phyloP scores from a whole-genome alignment of 2,797 vertebrate species.

The Chloroceryle amazona region DNA sequence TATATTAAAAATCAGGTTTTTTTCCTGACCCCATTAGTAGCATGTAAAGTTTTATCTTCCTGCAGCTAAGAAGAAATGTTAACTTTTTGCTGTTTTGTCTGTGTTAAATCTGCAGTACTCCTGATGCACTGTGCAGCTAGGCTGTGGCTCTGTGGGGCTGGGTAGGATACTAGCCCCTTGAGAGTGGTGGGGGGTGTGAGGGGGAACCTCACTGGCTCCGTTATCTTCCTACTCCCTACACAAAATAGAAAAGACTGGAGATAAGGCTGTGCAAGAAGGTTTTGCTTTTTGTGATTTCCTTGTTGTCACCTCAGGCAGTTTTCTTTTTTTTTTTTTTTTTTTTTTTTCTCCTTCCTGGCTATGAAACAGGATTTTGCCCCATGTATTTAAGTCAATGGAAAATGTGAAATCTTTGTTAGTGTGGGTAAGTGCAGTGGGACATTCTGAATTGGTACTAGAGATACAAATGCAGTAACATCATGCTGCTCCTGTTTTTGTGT shows the following conservation, averaged over 20 bases:
- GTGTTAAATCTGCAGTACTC: not conserved
- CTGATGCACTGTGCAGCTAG: not conserved
- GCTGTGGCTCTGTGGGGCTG: not conserved
- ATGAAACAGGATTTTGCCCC: not conserved
- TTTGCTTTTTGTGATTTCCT: not conserved
- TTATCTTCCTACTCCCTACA: not conserved
- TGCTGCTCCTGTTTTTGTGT: not conserved
- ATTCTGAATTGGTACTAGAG: not conserved
- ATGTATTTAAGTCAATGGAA: not conserved
- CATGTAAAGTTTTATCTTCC: slow-evolving; percentile 58
- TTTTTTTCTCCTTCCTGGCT: not conserved
- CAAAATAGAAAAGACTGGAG: not conserved
- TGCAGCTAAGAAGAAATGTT: slow-evolving; percentile 25
- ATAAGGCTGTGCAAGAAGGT: not conserved
- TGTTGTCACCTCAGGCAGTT: not conserved
- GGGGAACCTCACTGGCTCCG: not conserved
- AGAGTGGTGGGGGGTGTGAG: fast-evolving
- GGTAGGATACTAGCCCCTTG: not conserved
- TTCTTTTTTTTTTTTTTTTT: not conserved
- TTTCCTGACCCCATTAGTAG: slow-evolving; percentile 62
- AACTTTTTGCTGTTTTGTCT: not conserved
- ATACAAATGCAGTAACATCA: not conserved
- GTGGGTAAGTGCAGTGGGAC: not conserved
- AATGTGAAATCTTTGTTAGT: not conserved
- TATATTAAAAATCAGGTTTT: slow-evolving; percentile 73